A percentile compares a stretch with the other conserved stretches of the same genome.
phyloP scores from a whole-genome alignment of 2,888 invertebrate species.

The Resseliella maxima region DNA sequence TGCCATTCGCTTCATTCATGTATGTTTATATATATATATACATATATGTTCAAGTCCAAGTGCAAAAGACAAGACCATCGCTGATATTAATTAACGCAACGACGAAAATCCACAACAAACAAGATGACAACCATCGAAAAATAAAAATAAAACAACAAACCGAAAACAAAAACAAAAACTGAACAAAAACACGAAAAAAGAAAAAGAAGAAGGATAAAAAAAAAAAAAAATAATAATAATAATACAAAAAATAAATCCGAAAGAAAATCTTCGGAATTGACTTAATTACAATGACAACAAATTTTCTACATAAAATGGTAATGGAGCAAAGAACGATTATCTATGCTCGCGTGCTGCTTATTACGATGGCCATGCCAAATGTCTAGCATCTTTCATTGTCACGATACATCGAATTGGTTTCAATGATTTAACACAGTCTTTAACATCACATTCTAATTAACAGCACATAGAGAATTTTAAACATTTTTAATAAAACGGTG shows the following conservation, averaged over 20 bases:
- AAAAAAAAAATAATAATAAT: too few relatives aligned
- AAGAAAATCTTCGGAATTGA: not conserved
- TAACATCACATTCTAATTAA: not conserved
- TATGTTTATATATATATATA: too few relatives aligned
- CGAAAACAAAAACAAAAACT: not conserved
- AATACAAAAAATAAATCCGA: not conserved
- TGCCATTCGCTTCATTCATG: not conserved
- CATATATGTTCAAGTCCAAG: not conserved
- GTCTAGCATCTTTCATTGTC: slow-evolving; percentile 2
- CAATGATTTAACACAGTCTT: not conserved
- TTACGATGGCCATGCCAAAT: not conserved
- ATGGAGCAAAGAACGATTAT: not conserved
- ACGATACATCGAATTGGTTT: not conserved
- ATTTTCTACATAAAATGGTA: not conserved
- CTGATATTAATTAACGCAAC: not conserved
- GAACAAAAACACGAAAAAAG: not conserved
- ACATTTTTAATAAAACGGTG: not conserved
- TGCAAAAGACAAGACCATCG: slow-evolving; percentile 2
- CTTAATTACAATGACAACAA: not conserved
- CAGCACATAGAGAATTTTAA: not conserved
- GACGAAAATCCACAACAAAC: too few relatives aligned
- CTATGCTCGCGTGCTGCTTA: not conserved
- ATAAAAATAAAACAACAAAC: not conserved
- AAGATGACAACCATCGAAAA: too few relatives aligned
- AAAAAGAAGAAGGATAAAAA: not conserved